Evolutionary conservation across 2,888 invertebrate species (phyloP), one percentile per base, ranked within the genome.

Genomic region (Pterobdella sp.): DNA sequence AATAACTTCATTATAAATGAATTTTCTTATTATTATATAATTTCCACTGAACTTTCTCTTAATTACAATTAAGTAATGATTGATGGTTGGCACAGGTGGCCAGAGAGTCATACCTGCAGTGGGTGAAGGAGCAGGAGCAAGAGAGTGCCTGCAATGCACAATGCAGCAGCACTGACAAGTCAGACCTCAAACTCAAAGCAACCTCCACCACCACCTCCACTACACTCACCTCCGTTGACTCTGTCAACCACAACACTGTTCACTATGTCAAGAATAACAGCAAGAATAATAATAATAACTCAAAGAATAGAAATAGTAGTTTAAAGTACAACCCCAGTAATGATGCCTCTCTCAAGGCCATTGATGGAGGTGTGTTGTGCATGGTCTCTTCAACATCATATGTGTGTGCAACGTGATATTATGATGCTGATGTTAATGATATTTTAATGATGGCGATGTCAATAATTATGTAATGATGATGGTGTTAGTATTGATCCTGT

Each of bases 61-160:
- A 56, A 22, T 56, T 26, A 56, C n/a, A 3, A 14, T 56, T 56
- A 56, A n/a, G n/a, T 56, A 4, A 56, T 56, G 26, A 22, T 56
- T 56, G 4, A 3, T 26, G 26, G n/a, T 22, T 56, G 7, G n/a
- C 60, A 22, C 60, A 56, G 60, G 90, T 91, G 26, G 91, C 92
- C 3, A 86, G 91, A 26, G 91, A 92, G 84, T 91, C 91, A 60
- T 92, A 91, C 83, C 86, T 91, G 68, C 90, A 91, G 81, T 92
- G 89, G 89, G 85, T 90, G 68, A 86, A 79, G 63, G 83, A 83
- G 72, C 81, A 82, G 77, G 82, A 82, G 76, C 80, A 80, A 56
- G 75, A 56, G 10, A 56, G 60, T 22, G 18, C 7, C 42, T 14
- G 18, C 7, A 7, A 42, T 14, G n/a, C 4, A 18, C 60, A 56